Conservation (phyloP, 1,140 invertebrate species). For the Bombus superbus region DNA sequence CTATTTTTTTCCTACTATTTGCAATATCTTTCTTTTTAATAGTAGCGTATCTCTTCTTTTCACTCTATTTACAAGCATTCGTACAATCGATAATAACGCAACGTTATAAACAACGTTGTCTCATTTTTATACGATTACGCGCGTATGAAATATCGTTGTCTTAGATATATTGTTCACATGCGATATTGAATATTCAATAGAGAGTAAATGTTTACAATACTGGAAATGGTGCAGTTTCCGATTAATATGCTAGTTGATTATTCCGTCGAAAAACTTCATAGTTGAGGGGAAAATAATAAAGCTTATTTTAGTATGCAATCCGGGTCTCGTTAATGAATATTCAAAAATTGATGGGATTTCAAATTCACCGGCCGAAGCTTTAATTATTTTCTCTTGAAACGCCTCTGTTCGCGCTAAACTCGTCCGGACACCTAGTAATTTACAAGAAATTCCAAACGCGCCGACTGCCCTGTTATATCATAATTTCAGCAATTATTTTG, state of each 20-base stretch:
- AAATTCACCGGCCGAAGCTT: constrained; percentile 16
- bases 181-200: not conserved
- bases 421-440: not conserved
- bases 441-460: constrained; percentile 16
- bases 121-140: too few species aligned
- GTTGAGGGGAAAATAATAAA: constrained; percentile 26
- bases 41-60: too few species aligned
- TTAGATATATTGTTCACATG: not conserved
- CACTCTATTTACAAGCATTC: too few species aligned
- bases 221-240: not conserved
- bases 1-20: too few species aligned
- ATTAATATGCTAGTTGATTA: constrained; percentile 27
- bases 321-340: constrained; percentile 31
- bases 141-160: too few species aligned
- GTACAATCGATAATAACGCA: too few species aligned
- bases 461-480: not conserved
- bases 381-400: constrained; percentile 19
- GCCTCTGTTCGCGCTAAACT: constrained; percentile 9
- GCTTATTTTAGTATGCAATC: constrained; percentile 30
- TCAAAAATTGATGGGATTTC: constrained; percentile 37
- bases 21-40: too few species aligned
- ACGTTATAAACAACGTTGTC: too few species aligned
- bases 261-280: constrained; percentile 13
- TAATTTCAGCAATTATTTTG: not conserved
- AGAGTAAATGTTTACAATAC: not conserved